Conservation (phyloP, 2,113 vertebrate genomes). For the Erythrolamprus reginae region DNA sequence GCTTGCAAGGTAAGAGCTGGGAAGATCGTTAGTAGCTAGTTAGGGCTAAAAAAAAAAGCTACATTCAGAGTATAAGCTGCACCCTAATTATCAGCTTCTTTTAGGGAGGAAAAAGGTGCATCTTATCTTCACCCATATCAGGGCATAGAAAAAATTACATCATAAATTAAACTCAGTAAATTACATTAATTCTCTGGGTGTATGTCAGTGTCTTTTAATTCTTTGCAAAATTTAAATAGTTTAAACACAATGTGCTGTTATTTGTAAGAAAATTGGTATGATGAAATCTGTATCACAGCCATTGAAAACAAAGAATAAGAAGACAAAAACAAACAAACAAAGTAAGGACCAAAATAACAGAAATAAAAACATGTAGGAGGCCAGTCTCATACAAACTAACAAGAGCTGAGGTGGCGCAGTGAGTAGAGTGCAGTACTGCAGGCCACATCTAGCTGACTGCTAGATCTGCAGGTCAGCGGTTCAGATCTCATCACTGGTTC, state of each 20-base stretch:
- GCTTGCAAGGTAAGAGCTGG: no score
- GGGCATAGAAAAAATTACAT: not conserved
- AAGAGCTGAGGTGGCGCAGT: no score
- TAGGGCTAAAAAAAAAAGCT: no score
- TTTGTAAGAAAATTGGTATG: not conserved
- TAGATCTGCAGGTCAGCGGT: no score
- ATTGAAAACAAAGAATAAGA: not conserved
- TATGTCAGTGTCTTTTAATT: not conserved
- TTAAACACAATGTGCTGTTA: not conserved
- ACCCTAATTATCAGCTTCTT: no score
- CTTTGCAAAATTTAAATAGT: not conserved
- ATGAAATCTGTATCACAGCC: not conserved
- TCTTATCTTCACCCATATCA: not conserved
- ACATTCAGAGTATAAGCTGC: no score
- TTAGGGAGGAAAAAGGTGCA: no score
- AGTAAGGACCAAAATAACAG: not conserved
- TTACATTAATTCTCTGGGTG: not conserved
- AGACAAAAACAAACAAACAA: not conserved
- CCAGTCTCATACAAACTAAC: not conserved
- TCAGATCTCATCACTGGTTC: no score
- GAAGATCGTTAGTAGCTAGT: no score
- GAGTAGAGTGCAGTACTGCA: no score
- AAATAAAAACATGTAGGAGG: not conserved
- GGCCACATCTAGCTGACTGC: no score
- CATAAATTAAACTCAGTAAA: not conserved